These are phyloP conservation scores for Lamellibrachia luymesi DNA, from an alignment of 1,140 invertebrate genomes.

Conservation along the genomic window DNA sequence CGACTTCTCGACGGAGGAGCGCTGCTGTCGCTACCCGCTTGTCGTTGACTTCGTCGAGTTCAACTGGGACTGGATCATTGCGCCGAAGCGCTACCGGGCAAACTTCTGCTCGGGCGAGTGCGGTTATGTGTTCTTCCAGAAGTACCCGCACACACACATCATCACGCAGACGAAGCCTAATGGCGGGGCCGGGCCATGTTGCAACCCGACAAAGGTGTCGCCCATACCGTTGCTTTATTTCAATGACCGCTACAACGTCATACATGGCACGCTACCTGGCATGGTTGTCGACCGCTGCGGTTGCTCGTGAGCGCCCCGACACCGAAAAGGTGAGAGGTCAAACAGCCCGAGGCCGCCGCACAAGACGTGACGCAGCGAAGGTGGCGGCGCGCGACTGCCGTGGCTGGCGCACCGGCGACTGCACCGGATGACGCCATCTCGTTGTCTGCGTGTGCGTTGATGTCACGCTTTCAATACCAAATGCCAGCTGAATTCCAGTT, in stretches of 20 bases:
- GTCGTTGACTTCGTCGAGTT: slow-evolving; percentile 89
- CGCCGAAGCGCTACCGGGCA: slow-evolving; percentile 91
- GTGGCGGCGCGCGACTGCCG: no score
- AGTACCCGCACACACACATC: slow-evolving; percentile 13
- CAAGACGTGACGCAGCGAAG: not conserved
- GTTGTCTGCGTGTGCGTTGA: not conserved
- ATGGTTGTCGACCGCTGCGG: slow-evolving; percentile 96
- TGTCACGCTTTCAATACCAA: not conserved
- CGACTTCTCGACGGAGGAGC: slow-evolving; percentile 11
- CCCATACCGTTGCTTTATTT: slow-evolving; percentile 92
- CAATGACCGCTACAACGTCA: slow-evolving; percentile 84
- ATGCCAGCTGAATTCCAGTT: not conserved
- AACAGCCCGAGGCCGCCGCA: not conserved
- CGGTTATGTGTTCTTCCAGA: slow-evolving; percentile 63
- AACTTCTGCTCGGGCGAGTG: slow-evolving; percentile 93
- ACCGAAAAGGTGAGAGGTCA: not conserved
- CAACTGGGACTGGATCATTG: slow-evolving; percentile 99
- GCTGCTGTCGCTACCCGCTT: slow-evolving; percentile 28
- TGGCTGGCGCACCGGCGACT: not conserved
- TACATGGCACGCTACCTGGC: slow-evolving; percentile 89
- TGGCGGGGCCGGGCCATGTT: slow-evolving; percentile 76
- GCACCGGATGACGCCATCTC: not conserved
- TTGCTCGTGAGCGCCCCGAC: slow-evolving; percentile 66
- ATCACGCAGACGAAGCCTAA: slow-evolving; percentile 68
- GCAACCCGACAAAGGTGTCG: slow-evolving; percentile 89